phyloP scores from a whole-genome alignment of 2,888 invertebrate genomes.

The Pilophorus perplexus region DNA sequence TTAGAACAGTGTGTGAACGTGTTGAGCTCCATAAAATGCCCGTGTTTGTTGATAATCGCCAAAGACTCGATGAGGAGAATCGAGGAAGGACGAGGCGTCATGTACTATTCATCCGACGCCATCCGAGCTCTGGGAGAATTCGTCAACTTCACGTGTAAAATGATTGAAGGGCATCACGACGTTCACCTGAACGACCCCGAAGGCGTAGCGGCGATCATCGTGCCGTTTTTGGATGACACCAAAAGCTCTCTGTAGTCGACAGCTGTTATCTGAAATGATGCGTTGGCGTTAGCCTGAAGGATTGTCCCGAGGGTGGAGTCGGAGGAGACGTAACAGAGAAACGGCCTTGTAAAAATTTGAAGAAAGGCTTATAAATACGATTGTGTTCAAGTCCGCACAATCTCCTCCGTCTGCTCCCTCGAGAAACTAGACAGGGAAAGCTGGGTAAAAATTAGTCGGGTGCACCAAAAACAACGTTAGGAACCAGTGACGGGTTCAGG shows the following conservation, averaged over 20 bases:
- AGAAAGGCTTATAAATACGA: no score
- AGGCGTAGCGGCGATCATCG: conserved; percentile 43
- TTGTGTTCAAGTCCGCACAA: no score
- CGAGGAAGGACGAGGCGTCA: conserved; percentile 7
- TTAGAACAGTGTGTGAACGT: conserved; percentile 47
- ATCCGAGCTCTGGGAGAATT: conserved; percentile 35
- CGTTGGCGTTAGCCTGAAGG: no score
- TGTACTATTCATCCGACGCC: conserved; percentile 26
- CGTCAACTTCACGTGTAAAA: conserved; percentile 38
- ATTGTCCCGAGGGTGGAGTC: no score
- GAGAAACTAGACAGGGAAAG: no score
- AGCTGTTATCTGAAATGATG: no score
- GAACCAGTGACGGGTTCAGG: no score
- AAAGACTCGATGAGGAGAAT: conserved; percentile 41
- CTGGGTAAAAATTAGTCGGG: no score
- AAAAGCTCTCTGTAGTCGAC: conserved; percentile 28
- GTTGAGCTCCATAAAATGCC: conserved; percentile 45
- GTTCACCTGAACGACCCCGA: conserved; percentile 49
- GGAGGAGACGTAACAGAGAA: no score
- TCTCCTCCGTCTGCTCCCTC: no score
- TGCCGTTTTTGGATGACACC: conserved; percentile 20
- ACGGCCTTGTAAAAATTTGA: no score
- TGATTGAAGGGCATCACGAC: conserved; percentile 49
- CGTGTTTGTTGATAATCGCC: conserved; percentile 47
- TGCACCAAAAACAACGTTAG: no score